phyloP scores from a whole-genome alignment of 2,797 vertebrate genomes.

The Myotis myotis region DNA sequence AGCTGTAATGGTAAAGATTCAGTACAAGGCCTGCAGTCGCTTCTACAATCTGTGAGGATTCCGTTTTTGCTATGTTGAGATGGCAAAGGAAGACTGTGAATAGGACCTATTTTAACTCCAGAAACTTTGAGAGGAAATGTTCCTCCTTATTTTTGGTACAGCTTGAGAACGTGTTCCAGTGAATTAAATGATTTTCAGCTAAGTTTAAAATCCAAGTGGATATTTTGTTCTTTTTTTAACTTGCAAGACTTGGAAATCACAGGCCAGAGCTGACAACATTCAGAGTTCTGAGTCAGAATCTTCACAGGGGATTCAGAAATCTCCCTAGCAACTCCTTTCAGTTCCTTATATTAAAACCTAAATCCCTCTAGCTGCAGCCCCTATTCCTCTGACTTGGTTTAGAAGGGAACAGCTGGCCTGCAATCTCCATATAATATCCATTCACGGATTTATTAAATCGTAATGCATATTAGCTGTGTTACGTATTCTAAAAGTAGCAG shows the following conservation, averaged over 20 bases:
- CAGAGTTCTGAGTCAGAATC: slow-evolving; percentile 20
- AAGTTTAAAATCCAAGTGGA: slow-evolving; percentile 50
- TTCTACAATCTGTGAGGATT: background rate
- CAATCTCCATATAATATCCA: slow-evolving; percentile 58
- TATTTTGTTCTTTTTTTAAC: slow-evolving; percentile 46
- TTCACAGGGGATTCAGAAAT: background rate
- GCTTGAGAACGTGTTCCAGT: background rate
- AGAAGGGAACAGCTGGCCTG: slow-evolving; percentile 63
- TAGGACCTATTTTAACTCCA: background rate
- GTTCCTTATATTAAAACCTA: background rate
- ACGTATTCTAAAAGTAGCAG: slow-evolving; percentile 60
- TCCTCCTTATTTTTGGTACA: background rate
- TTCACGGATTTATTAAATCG: slow-evolving; percentile 67
- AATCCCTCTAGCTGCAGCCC: background rate
- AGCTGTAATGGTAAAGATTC: background rate
- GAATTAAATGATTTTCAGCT: slow-evolving; percentile 2
- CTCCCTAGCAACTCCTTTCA: background rate
- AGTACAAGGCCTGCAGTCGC: background rate
- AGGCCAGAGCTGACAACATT: background rate
- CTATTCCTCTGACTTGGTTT: background rate
- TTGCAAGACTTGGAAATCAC: slow-evolving; percentile 37
- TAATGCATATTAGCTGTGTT: slow-evolving; percentile 64
- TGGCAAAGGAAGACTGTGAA: background rate
- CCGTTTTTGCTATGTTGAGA: background rate
- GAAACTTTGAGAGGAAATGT: background rate